phyloP scores from a whole-genome alignment of 2,888 invertebrate genomes.

The Acronicta psi region DNA sequence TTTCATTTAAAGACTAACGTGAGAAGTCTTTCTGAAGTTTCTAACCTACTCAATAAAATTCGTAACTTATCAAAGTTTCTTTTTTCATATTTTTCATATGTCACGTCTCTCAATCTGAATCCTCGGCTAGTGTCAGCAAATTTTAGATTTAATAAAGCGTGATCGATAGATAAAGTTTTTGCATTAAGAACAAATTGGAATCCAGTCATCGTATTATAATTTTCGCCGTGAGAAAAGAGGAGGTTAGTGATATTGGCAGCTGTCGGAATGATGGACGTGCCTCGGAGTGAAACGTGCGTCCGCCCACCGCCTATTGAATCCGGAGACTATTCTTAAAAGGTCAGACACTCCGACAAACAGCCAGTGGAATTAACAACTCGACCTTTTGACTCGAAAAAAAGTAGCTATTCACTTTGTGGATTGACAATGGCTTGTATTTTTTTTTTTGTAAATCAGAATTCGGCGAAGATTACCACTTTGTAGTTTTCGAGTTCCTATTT shows the following conservation, averaged over 20 bases:
- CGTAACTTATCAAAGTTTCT: constrained; percentile 16
- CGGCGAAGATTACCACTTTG: neutral
- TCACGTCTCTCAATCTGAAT: constrained; percentile 13
- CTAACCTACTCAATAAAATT: constrained; percentile 17
- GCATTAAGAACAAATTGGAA: constrained; percentile 46
- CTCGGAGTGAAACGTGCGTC: constrained; percentile 55
- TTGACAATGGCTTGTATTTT: constrained; percentile 14
- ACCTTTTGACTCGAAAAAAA: constrained; percentile 54
- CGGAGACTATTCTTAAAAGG: constrained; percentile 57
- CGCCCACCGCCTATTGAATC: constrained; percentile 46
- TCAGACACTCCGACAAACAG: constrained; percentile 60
- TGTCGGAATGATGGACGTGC: constrained; percentile 76
- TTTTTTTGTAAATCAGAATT: neutral
- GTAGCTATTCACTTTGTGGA: constrained; percentile 33
- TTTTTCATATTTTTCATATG: constrained; percentile 8
- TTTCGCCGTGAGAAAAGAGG: constrained; percentile 71
- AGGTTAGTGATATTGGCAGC: constrained; percentile 80
- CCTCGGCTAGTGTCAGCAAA: constrained; percentile 11
- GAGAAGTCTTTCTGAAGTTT: constrained; percentile 7
- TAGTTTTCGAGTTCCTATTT: neutral
- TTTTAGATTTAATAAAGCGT: constrained; percentile 30
- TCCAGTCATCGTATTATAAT: constrained; percentile 55
- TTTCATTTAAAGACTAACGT: constrained; percentile 13
- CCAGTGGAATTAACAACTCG: constrained; percentile 65
- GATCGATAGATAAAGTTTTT: constrained; percentile 48